phyloP scores from a whole-genome alignment of 2,113 vertebrate genomes.

The Zosterops lateralis region DNA sequence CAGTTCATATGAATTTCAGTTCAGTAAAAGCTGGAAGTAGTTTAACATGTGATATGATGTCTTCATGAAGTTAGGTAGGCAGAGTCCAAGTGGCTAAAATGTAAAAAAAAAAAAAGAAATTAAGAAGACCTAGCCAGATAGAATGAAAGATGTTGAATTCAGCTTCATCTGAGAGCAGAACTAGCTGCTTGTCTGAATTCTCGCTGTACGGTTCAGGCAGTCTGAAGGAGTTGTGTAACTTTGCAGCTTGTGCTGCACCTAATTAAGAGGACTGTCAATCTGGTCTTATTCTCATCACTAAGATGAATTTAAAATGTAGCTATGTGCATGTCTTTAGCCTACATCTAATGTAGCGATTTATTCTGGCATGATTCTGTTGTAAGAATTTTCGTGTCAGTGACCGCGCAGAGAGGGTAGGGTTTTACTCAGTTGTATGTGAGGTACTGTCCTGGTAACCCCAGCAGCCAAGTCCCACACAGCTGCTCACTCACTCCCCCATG shows the following conservation, averaged over 20 bases:
- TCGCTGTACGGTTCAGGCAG: background rate
- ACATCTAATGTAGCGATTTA: background rate
- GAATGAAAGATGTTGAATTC: background rate
- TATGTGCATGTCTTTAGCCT: background rate
- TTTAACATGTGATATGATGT: background rate
- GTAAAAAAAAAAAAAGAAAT: background rate
- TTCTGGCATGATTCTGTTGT: background rate
- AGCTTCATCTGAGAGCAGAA: background rate
- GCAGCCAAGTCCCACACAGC: background rate
- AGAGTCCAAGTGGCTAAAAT: background rate
- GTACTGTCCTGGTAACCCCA: background rate
- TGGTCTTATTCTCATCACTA: background rate
- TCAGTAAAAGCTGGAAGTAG: background rate
- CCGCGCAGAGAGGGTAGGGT: background rate
- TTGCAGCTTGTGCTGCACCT: background rate
- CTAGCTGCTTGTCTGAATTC: background rate
- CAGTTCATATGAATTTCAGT: background rate
- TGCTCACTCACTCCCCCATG: fast-evolving
- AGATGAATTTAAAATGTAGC: background rate
- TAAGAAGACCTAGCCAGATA: background rate
- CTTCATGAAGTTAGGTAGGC: background rate
- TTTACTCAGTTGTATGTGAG: background rate
- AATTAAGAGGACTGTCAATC: background rate
- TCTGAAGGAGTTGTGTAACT: background rate
- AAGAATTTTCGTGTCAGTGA: background rate